Base-by-base conservation (phyloP, 2,113 vertebrate species). In the Varanus komodoensis region DNA sequence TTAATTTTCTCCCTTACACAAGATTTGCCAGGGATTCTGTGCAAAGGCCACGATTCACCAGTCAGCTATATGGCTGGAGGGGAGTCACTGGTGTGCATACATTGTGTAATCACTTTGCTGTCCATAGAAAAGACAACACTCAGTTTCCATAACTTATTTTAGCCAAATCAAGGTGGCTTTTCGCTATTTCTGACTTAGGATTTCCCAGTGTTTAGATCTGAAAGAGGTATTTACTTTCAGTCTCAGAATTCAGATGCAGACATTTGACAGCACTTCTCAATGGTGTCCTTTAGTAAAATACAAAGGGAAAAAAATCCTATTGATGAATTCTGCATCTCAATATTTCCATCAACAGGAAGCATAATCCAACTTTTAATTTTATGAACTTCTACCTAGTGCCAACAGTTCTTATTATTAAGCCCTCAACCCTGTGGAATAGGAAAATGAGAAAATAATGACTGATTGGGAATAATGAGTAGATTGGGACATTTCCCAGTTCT, bases 321-420 rank as follows among this genome's bases (percentile, higher is more conserved):
- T 91, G 0, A 86, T 91, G 82, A 91, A 89, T 93, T 92, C 85
- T 77, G 92, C 82, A 91, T 50, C 15, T 93, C 71, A 89, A 27
- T 61, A 94, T 93, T 95, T 93, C 71, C 88, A 91, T 93, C 50
- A 95, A 86, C 85, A 94, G 87, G 91, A 96, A 93, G 92, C 82
- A 91, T 44, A 87, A 54, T 69, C 84, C 61, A 64, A 2, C 0
- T 89, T 77, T 77, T 14, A 83, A 89, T 89, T 32, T 82, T 71
- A 69, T 5, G 86, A 88, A 78, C 67, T 74, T 38, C 71, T 85
- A 91, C 48, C 0, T 3, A 91, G 25, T 83, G 74, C 23, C 87
- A 91, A 83, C 84, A 95, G 92, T 93, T 38, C 82, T 89, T 92
- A 89, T 61, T 71, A 90, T 84, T 89, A 75, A 74, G 54, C 86